Base-by-base conservation (phyloP, 2,888 invertebrate genomes). In the Apantesis nais region DNA sequence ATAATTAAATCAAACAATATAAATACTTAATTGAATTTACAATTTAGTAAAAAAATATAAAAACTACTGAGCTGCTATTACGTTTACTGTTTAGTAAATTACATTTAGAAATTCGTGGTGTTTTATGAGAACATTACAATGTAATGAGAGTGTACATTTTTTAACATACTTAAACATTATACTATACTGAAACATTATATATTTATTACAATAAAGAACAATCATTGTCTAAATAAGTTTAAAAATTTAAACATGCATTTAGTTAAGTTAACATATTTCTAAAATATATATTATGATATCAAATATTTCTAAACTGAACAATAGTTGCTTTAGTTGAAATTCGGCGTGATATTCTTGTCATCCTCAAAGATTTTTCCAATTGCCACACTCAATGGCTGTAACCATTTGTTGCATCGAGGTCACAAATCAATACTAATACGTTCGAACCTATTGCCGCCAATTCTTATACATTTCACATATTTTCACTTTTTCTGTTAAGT, bases 1-100 rank as follows among this genome's bases (percentile, higher is more conserved):
- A 78, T 73, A 81, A 62, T 12, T 34, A 61, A 34, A 34, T 34
- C n/a, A n/a, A n/a, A n/a, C n/a, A n/a, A n/a, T n/a, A n/a, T n/a
- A n/a, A n/a, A n/a, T n/a, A n/a, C n/a, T n/a, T n/a, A n/a, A n/a
- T n/a, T n/a, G n/a, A n/a, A n/a, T n/a, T n/a, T n/a, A n/a, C n/a
- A n/a, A n/a, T n/a, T n/a, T n/a, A n/a, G n/a, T n/a, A n/a, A n/a
- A n/a, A n/a, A n/a, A n/a, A n/a, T n/a, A n/a, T n/a, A n/a, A n/a
- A n/a, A n/a, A n/a, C n/a, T n/a, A n/a, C n/a, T n/a, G n/a, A n/a
- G n/a, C n/a, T n/a, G n/a, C n/a, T n/a, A n/a, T n/a, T n/a, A n/a
- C n/a, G n/a, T n/a, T n/a, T n/a, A n/a, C n/a, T n/a, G n/a, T n/a
- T n/a, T n/a, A n/a, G n/a, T n/a, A n/a, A n/a, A n/a, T n/a, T n/a